A percentile compares a stretch with the other conserved stretches of the same genome.
Conservation (phyloP, 1,140 invertebrate species). For the Bicyclus anynana region DNA sequence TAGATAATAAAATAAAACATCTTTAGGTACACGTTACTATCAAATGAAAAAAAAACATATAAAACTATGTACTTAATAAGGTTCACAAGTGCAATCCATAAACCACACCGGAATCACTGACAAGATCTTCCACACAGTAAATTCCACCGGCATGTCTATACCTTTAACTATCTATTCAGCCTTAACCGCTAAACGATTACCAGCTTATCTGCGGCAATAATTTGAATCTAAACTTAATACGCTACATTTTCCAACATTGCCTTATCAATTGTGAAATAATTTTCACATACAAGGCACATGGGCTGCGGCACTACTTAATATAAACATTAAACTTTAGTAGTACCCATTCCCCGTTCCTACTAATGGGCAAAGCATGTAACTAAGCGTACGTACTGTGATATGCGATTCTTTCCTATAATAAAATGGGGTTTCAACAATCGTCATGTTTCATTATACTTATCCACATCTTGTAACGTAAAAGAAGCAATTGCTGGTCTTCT, state of each 20-base stretch:
- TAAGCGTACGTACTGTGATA: constrained; percentile 36
- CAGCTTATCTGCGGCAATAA: constrained; percentile 21
- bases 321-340: constrained; percentile 71
- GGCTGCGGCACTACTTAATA: constrained; percentile 43
- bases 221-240: constrained; percentile 16
- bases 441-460: constrained; percentile 8
- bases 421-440: constrained; percentile 17
- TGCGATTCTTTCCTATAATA: constrained; percentile 45
- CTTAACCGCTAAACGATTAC: constrained; percentile 12
- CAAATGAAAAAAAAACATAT: too few relatives aligned
- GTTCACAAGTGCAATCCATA: not conserved
- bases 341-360: constrained; percentile 40
- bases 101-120: not conserved
- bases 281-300: constrained; percentile 37
- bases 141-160: not conserved
- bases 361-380: constrained; percentile 70
- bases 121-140: not conserved
- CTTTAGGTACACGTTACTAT: too few relatives aligned
- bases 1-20: too few relatives aligned
- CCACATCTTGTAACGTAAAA: too few relatives aligned
- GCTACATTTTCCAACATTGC: constrained; percentile 13
- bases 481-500: too few relatives aligned
- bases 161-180: not conserved
- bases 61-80: too few relatives aligned
- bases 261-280: constrained; percentile 37